Base-by-base conservation (phyloP, 2,113 vertebrate genomes). In the Trichomycterus rosablanca region DNA sequence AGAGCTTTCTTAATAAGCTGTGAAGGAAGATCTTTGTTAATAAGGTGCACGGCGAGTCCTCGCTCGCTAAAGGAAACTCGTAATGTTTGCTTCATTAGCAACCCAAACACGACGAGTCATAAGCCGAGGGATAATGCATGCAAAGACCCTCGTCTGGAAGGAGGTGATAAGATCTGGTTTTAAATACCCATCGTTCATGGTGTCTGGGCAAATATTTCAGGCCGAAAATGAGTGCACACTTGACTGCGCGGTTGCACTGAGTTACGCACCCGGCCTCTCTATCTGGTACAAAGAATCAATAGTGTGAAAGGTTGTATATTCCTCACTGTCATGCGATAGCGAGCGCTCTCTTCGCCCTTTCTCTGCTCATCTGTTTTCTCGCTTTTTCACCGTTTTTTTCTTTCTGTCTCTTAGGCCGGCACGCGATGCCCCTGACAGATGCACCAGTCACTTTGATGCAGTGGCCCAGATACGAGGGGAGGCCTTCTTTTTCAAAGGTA, bases 401-500 rank as follows among this genome's bases (percentile, higher is more conserved):
- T 44, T 42, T 35, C 52, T 70, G 72, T 35, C 72, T 75, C 2
- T 0, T 78, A 97, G 96, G 74, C 69, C 89, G 55, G 67, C 83
- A 7, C 77, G 75, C 44, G 94, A 97, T 0, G 69, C 83, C 35
- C 94, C 93, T 1, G 91, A 95, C 82, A 84, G 96, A 74, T 99
- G 96, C 71, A 88, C 73, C 59, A 80, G 86, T 0, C 83, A 92
- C 72, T 99, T 98, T 0, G 95, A 99, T 0, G 96, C 96, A 0
- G 93, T 97, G 76, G 95, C 95, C 50, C 95, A 99, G 82, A 97
- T 99, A 80, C 88, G 95, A 2, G 96, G 96, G 2, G 96, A 99
- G 76, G 94, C 93, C 24, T 99, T 99, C 84, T 99, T 98, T 76
- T 99, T 99, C 75, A 99, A 95, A 94, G 96, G 96, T 98, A 84